These are phyloP conservation scores for Paramormyrops hopkinsi DNA, from an alignment of 2,797 vertebrate species.

Conservation along the genomic window DNA sequence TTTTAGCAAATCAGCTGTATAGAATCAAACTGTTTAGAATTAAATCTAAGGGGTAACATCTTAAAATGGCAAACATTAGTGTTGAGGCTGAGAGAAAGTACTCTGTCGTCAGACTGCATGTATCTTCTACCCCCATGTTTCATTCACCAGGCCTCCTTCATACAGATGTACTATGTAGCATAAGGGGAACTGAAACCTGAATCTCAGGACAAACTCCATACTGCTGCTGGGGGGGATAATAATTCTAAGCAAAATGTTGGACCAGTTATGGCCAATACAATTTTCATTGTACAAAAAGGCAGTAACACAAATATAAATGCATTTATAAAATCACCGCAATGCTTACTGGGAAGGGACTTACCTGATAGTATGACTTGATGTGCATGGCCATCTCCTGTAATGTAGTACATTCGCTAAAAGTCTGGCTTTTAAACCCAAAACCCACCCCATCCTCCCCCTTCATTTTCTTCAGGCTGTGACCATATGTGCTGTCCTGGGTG, in stretches of 20 bases:
- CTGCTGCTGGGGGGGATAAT: background rate
- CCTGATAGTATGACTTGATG: conserved; percentile 66
- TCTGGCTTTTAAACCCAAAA: background rate
- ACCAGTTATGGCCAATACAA: background rate
- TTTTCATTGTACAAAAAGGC: background rate
- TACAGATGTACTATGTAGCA: too few species aligned
- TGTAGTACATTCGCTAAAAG: conserved; percentile 24
- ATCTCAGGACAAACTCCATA: too few species aligned
- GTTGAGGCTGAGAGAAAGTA: background rate
- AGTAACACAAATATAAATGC: background rate
- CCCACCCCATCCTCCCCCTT: background rate
- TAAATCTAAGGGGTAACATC: background rate
- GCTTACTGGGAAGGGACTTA: conserved; percentile 42
- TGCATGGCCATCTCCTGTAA: conserved; percentile 61
- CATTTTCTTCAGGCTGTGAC: background rate
- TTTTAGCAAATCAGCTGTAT: background rate
- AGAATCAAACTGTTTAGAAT: background rate
- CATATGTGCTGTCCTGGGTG: conserved; percentile 73
- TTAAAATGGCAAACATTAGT: background rate
- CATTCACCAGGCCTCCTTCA: too few species aligned
- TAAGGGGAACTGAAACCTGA: too few species aligned
- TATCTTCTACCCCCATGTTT: too few species aligned
- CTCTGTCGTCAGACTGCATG: background rate
- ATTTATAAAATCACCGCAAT: background rate
- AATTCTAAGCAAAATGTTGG: background rate